Conservation (phyloP, 2,888 invertebrate genomes). For the Aleiodes leptofemur region DNA sequence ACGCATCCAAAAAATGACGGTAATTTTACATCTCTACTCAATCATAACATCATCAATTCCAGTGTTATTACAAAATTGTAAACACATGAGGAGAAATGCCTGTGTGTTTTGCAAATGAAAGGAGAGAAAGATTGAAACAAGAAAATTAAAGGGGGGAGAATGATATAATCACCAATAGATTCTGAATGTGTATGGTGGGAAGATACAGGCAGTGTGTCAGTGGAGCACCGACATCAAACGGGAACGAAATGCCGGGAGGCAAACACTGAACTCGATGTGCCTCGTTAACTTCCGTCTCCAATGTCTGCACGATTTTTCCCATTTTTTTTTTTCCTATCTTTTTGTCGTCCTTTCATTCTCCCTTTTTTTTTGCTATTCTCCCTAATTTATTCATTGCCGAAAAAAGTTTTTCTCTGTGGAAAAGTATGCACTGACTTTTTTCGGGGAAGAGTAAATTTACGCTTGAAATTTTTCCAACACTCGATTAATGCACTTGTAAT, state of each 20-base stretch:
- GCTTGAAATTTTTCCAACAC: not conserved
- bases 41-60: not conserved
- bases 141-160: not conserved
- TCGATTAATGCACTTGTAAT: too few relatives aligned
- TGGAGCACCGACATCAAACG: constrained; percentile 33
- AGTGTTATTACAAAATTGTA: constrained; percentile 19
- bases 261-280: constrained; percentile 23
- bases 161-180: constrained; percentile 12
- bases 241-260: constrained; percentile 26
- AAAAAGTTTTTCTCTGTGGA: not conserved
- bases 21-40: too few relatives aligned
- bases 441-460: not conserved
- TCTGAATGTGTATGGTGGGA: not conserved
- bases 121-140: not conserved
- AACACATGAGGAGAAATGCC: not conserved
- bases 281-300: constrained; percentile 27
- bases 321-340: not conserved
- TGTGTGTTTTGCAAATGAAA: too few relatives aligned
- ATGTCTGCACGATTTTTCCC: constrained; percentile 19
- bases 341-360: constrained; percentile 10
- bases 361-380: not conserved
- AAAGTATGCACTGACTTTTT: constrained; percentile 1
- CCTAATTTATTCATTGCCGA: constrained; percentile 13
- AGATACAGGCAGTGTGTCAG: constrained; percentile 28
- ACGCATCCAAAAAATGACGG: too few relatives aligned